phyloP scores from a whole-genome alignment of 2,888 invertebrate genomes.

The Mystacides longicornis region DNA sequence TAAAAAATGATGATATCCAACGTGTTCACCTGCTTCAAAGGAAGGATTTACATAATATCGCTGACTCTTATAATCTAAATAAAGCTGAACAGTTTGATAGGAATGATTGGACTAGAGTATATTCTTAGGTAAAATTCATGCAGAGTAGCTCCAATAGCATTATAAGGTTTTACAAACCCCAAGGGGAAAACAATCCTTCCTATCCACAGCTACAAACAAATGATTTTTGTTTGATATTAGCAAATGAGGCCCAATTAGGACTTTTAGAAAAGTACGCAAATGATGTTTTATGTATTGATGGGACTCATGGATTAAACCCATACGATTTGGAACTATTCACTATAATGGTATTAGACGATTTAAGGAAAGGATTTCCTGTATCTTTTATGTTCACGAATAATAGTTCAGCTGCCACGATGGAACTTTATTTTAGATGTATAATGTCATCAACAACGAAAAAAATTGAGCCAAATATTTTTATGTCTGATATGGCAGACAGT shows the following conservation, averaged over 20 bases:
- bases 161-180: background rate
- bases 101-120: background rate
- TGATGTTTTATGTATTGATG: background rate
- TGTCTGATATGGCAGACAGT: background rate
- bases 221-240: background rate
- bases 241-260: background rate
- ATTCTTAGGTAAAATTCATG: background rate
- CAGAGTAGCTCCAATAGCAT: no score
- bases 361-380: background rate
- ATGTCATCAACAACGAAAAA: background rate
- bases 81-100: background rate
- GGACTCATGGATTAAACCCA: background rate
- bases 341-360: background rate
- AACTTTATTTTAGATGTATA: background rate
- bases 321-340: background rate
- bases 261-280: background rate
- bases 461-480: constrained; percentile 2
- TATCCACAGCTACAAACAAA: background rate
- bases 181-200: background rate
- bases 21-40: background rate
- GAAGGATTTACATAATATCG: background rate
- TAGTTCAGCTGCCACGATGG: background rate
- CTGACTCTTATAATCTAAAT: background rate
- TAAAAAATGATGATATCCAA: background rate
- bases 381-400: background rate